Base-by-base conservation (phyloP, 2,113 vertebrate genomes). In the Calonectris borealis region DNA sequence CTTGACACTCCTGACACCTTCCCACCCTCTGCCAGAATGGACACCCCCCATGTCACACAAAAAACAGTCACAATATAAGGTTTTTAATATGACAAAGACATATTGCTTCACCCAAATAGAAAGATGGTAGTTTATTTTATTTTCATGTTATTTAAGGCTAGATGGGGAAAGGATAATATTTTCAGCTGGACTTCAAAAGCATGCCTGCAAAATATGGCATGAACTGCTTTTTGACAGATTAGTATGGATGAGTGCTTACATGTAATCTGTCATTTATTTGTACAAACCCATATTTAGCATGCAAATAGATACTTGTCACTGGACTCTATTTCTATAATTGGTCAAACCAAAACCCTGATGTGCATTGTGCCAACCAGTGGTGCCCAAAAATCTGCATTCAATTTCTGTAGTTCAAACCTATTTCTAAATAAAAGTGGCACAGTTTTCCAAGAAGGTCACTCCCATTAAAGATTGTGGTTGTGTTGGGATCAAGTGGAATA, bases 241-340 rank as follows among this genome's bases (percentile, higher is more conserved):
- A 72, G 29, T 83, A 86, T 51, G 25, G 27, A 58, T 89, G 40
- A 61, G 29, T 57, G 36, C 31, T 87, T 85, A 29, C 21, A 72
- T 48, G 34, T 52, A 87, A 93, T 76, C 73, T 90, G 66, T 88
- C 70, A 76, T 93, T 96, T 96, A 77, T 86, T 94, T 93, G 54
- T 90, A 64, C 13, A 1, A 94, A 80, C 66, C 78, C 31, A 46
- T 76, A 91, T 80, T 88, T 96, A 93, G 25, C 54, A 26, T 80
- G 70, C 13, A 88, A 90, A 95, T 49, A 87, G 34, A 72, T 92
- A 80, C 40, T 87, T 94, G 61, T 49, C 40, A 66, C 70, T 76
- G 54, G 87, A 72, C 44, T 75, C 24, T 69, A 9, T 76, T 95
- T 87, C 61, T 90, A 6, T 82, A 90, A 34, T 13, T 82, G 44